Evolutionary conservation across 1,140 invertebrate genomes (phyloP).

Genomic region (Sinella curviseta): DNA sequence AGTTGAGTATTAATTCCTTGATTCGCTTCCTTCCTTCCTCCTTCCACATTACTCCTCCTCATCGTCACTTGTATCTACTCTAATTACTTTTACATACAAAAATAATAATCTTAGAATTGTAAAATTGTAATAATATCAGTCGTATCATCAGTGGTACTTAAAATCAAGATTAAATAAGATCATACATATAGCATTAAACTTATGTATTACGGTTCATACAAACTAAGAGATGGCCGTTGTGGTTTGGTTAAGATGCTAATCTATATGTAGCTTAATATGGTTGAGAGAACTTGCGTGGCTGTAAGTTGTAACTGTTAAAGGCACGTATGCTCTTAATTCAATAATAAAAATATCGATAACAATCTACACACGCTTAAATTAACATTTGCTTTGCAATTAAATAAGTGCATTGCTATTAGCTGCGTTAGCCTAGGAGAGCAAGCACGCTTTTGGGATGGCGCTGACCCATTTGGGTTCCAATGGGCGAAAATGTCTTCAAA

Average conservation of each 20-base stretch:
- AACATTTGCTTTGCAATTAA: background rate
- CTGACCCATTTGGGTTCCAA: background rate
- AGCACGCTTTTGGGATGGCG: background rate
- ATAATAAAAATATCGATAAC: background rate
- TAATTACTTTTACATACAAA: background rate
- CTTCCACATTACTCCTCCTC: background rate
- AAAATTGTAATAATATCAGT: conserved; percentile 17
- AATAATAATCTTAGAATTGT: background rate
- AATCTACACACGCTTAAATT: background rate
- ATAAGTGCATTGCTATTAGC: background rate
- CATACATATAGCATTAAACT: background rate
- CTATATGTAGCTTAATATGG: background rate
- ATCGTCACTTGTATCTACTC: background rate
- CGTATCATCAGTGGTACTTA: conserved; percentile 19
- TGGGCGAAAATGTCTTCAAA: conserved; percentile 5
- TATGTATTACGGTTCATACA: background rate
- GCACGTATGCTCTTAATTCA: background rate
- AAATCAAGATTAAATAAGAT: conserved; percentile 14
- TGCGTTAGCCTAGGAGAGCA: background rate
- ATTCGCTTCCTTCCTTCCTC: background rate
- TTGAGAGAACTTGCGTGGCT: background rate
- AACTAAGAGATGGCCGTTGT: conserved; percentile 5
- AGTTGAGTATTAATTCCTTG: background rate
- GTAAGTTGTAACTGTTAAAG: background rate
- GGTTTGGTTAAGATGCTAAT: background rate